Evolutionary conservation across 2,797 vertebrate genomes (phyloP).

Genomic region (Salarias fasciatus): DNA sequence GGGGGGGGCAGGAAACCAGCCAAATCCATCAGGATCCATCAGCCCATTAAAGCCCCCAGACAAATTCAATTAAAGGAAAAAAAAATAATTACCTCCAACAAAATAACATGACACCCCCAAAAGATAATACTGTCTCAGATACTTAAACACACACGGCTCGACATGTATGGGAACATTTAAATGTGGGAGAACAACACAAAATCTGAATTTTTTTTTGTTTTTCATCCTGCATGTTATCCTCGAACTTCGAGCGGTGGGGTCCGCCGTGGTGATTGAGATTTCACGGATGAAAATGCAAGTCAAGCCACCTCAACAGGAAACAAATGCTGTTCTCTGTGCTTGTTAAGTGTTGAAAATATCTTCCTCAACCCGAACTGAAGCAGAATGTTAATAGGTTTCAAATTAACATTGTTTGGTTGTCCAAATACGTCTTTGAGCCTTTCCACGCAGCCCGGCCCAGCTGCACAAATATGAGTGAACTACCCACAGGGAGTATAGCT

Average conservation of each 20-base stretch:
- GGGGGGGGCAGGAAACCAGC: conserved; percentile 69
- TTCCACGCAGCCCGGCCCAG: conserved; percentile 68
- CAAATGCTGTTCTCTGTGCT: conserved; percentile 53
- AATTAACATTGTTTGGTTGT: conserved; percentile 81
- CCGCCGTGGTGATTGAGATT: conserved; percentile 49
- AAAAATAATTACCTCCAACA: conserved; percentile 60
- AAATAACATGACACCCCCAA: conserved; percentile 49
- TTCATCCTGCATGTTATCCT: conserved; percentile 22
- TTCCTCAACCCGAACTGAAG: conserved; percentile 64
- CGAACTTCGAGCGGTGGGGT: conserved; percentile 4
- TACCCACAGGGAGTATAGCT: conserved; percentile 80
- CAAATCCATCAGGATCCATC: conserved; percentile 70
- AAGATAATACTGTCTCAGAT: conserved; percentile 22
- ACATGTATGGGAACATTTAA: conserved; percentile 50
- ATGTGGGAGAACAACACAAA: conserved; percentile 25
- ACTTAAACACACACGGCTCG: conserved; percentile 33
- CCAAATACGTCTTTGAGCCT: conserved; percentile 70
- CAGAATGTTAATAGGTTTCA: conserved; percentile 79
- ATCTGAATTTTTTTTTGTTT: conserved; percentile 21
- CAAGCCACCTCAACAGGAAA: conserved; percentile 56
- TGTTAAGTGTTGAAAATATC: conserved; percentile 66
- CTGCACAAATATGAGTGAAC: conserved; percentile 81
- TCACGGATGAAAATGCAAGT: conserved; percentile 53
- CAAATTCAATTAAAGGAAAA: conserved; percentile 76
- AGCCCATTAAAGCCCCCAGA: conserved; percentile 71